Percentiles rank a stretch among this genome's conserved stretches.
These are phyloP conservation scores for Pteropus alecto DNA, from an alignment of 2,113 vertebrate genomes.

Conservation along the genomic window DNA sequence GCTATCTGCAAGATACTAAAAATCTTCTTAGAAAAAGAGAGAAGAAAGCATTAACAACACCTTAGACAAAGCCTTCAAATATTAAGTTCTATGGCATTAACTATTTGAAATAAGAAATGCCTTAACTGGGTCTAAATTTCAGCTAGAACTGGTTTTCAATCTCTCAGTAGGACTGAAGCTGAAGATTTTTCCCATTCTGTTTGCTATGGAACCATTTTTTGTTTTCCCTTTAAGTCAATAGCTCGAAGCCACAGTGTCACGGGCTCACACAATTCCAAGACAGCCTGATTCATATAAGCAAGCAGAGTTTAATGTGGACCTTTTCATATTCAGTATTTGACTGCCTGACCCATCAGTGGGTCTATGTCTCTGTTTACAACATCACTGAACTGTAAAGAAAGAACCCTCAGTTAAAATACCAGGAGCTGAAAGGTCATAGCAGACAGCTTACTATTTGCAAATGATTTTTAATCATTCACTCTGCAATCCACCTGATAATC, in stretches of 20 bases:
- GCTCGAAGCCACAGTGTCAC: conserved; percentile 39
- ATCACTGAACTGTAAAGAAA: conserved; percentile 72
- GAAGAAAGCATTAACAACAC: background rate
- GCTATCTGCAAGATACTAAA: background rate
- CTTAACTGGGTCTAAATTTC: background rate
- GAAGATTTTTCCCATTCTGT: background rate
- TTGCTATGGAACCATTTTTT: conserved; percentile 16
- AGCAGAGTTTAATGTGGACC: conserved; percentile 68
- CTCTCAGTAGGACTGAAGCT: background rate
- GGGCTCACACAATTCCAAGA: conserved; percentile 16
- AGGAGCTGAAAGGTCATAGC: conserved; percentile 60
- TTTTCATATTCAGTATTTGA: conserved; percentile 77
- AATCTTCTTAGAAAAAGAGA: background rate
- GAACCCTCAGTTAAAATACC: conserved; percentile 67
- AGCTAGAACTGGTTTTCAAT: background rate
- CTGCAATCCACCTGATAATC: conserved; percentile 25
- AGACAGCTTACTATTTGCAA: conserved; percentile 65
- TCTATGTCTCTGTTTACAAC: conserved; percentile 75
- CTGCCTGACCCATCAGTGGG: conserved; percentile 53
- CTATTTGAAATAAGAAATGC: background rate
- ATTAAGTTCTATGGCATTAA: background rate
- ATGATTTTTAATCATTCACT: conserved; percentile 73
- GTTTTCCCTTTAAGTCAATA: conserved; percentile 53
- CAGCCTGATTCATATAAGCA: conserved; percentile 45
- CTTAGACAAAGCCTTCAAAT: background rate